These are phyloP conservation scores for Eristalis arbustorum DNA, from an alignment of 2,888 invertebrate genomes.

Conservation along the genomic window DNA sequence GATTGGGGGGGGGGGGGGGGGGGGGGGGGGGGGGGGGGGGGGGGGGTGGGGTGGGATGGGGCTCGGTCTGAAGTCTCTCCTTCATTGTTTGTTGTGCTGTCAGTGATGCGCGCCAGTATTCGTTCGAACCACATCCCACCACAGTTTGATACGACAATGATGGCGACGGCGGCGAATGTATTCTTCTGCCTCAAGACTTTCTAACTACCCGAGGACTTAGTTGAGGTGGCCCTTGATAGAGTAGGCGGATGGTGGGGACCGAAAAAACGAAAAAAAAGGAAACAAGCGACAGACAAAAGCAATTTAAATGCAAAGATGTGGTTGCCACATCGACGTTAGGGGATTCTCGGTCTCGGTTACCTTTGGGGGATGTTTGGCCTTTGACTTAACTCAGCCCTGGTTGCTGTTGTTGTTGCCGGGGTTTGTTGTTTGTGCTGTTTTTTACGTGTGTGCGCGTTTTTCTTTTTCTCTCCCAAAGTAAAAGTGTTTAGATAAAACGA, in stretches of 20 bases:
- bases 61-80: not conserved
- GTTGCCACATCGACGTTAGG: slow-evolving; percentile 42
- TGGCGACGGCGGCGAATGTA: slow-evolving; percentile 15
- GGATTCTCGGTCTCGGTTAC: slow-evolving; percentile 25
- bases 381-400: slow-evolving; percentile 30
- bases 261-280: not conserved
- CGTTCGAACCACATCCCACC: slow-evolving; percentile 31
- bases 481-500: slow-evolving; percentile 15
- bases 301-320: slow-evolving; percentile 63
- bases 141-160: slow-evolving; percentile 34
- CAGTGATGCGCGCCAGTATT: slow-evolving; percentile 44
- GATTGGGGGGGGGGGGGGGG: not conserved
- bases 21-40: not conserved
- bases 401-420: not conserved
- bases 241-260: not conserved
- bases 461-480: not conserved
- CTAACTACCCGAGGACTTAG: slow-evolving; percentile 34
- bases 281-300: slow-evolving; percentile 56
- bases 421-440: not conserved
- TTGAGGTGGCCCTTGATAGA: slow-evolving; percentile 23
- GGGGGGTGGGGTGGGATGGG: no score
- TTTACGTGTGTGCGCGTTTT: not conserved
- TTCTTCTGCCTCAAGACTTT: slow-evolving; percentile 36
- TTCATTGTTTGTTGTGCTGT: slow-evolving; percentile 49
- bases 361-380: slow-evolving; percentile 54